Base-by-base conservation (phyloP, 1,140 invertebrate genomes). In the Gerris buenoi region DNA sequence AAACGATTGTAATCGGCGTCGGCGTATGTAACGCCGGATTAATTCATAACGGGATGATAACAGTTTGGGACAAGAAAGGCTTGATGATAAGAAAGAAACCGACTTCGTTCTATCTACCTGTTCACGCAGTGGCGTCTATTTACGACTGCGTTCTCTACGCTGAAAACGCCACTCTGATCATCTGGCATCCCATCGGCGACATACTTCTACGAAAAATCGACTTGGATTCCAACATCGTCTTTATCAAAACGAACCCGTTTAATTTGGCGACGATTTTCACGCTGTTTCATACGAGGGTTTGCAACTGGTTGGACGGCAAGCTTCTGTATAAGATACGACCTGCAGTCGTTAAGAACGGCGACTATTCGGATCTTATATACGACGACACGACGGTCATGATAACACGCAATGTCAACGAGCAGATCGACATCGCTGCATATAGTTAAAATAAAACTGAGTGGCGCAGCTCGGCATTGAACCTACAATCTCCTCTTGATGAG, bases 101-200 rank as follows among this genome's bases (percentile, higher is more conserved):
- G 0, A 56, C 29, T 15, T 61, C 64, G n/a, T 64, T 28, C 18
- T 68, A 63, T 15, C 14, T 68, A 13, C 65, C 63, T 13, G 63
- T 68, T 60, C 61, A 59, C 29, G 63, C 64, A 1, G 64, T 65
- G 1, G 60, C 25, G 5, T 23, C 59, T 18, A 22, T 59, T 22
- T 62, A 63, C 28, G 68, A 67, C 46, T 25, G 65, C 15, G 25
- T 69, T 22, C 27, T 63, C 25, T 69, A 66, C 59, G 26, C 56
- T 1, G 68, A 69, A 25, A 63, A 58, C 10, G 64, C 68, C n/a
- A 28, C 68, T 0, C 61, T 69, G 2, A 25, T 25, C n/a, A n/a
- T 69, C 1, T 69, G 68, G 68, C 64, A 69, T 28, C 68, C 68
- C 1, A 58, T 59, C 25, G 22, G 14, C 1, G 60, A 61, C 65